phyloP scores from a whole-genome alignment of 2,113 vertebrate species.

The Nycticorax nycticorax region DNA sequence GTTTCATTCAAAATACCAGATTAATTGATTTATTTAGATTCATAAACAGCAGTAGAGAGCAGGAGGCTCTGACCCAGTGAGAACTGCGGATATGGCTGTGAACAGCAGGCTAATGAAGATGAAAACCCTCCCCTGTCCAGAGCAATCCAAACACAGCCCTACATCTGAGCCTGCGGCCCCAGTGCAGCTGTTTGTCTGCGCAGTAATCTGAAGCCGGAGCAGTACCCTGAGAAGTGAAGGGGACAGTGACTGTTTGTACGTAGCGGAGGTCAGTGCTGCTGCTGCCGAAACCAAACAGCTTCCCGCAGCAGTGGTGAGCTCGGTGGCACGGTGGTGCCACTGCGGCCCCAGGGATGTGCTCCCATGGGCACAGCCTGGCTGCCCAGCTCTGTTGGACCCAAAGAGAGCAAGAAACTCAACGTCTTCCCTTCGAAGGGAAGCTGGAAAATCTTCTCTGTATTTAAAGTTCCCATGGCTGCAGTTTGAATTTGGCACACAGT shows the following conservation, averaged over 20 bases:
- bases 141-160: conserved; percentile 27
- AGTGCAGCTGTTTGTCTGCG: conserved; percentile 53
- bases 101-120: conserved; percentile 50
- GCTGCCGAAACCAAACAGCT: not conserved
- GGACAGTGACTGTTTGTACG: not conserved
- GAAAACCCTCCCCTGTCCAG: conserved; percentile 10
- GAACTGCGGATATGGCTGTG: not conserved
- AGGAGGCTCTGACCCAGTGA: conserved; percentile 7
- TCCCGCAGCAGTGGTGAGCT: rapidly evolving
- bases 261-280: not conserved
- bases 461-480: conserved; percentile 67
- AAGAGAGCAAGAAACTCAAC: not conserved
- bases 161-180: not conserved
- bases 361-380: rapidly evolving
- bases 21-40: conserved; percentile 31
- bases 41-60: not conserved
- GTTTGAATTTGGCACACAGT: conserved; percentile 33
- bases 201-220: not conserved
- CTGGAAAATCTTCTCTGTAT: conserved; percentile 33
- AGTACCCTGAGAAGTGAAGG: not conserved
- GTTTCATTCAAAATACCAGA: not conserved
- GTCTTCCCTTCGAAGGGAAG: not conserved
- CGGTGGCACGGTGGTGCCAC: rapidly evolving
- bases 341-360: rapidly evolving
- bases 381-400: rapidly evolving